These are phyloP conservation scores for Megalops atlanticus DNA, from an alignment of 2,113 vertebrate genomes.

Conservation along the genomic window DNA sequence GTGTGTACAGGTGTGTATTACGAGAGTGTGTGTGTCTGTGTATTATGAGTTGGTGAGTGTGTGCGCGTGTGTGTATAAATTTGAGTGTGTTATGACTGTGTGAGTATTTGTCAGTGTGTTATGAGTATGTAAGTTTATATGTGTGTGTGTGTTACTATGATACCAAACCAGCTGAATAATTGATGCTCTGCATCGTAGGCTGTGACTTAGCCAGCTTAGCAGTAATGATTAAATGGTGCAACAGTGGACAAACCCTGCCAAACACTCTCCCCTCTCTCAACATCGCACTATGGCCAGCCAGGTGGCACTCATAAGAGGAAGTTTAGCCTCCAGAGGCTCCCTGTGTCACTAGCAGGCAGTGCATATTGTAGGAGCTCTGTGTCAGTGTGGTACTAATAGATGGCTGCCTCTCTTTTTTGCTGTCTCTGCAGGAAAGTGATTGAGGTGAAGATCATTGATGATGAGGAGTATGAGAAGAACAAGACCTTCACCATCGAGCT, in stretches of 20 bases:
- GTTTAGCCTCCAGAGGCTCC: neutral
- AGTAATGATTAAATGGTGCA: neutral
- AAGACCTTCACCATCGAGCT: conserved; percentile 72
- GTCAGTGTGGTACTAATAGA: neutral
- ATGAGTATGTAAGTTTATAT: too few species aligned
- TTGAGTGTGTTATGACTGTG: too few species aligned
- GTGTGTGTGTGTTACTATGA: too few species aligned
- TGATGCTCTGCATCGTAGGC: neutral
- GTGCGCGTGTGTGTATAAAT: neutral
- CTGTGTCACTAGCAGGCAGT: neutral
- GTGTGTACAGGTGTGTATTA: too few species aligned
- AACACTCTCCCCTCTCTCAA: conserved; percentile 70
- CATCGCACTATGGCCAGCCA: conserved; percentile 29
- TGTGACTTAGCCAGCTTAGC: neutral
- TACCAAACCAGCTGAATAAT: too few species aligned
- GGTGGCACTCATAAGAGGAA: neutral
- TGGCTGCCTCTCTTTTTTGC: conserved; percentile 18
- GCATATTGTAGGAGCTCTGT: neutral
- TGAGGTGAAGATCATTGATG: conserved; percentile 74
- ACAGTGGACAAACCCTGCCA: conserved; percentile 76
- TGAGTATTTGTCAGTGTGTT: too few species aligned
- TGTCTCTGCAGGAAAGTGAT: conserved; percentile 69
- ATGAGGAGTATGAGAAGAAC: conserved; percentile 76
- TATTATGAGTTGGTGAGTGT: neutral
- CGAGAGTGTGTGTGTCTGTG: conserved; percentile 4